Evolutionary conservation across 2,797 vertebrate genomes (phyloP).

Genomic region (Acanthopagrus latus): DNA sequence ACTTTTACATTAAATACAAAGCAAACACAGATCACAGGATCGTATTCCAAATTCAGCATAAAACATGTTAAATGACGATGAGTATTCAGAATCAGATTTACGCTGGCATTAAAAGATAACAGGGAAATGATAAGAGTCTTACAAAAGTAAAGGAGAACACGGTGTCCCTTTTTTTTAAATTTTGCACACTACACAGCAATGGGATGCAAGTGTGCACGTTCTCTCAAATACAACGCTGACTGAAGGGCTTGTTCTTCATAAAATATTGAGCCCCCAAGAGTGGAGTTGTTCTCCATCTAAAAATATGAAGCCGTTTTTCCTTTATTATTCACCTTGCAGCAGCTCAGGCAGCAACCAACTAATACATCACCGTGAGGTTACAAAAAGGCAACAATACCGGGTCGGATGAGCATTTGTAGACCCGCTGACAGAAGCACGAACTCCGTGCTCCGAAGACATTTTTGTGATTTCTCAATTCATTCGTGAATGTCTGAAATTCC

Average conservation of each 20-base stretch:
- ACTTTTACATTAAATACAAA: constrained; percentile 26
- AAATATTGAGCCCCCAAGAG: constrained; percentile 70
- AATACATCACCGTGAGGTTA: constrained; percentile 33
- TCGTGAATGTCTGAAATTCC: constrained; percentile 25
- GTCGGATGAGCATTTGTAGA: background rate
- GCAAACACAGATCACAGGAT: constrained; percentile 10
- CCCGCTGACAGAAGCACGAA: background rate
- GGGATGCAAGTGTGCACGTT: constrained; percentile 16
- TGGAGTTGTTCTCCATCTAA: constrained; percentile 48
- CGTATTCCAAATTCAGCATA: constrained; percentile 1
- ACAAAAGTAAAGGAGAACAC: constrained; percentile 14
- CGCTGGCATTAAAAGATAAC: constrained; percentile 2
- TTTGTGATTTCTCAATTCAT: constrained; percentile 4
- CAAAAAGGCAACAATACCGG: background rate
- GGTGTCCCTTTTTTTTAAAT: constrained; percentile 4
- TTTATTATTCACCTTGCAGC: constrained; percentile 50
- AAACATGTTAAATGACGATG: constrained; percentile 2
- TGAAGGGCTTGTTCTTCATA: constrained; percentile 63
- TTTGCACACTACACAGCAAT: constrained; percentile 21
- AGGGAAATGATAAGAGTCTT: constrained; percentile 6
- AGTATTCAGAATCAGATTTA: constrained; percentile 18
- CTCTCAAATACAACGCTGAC: constrained; percentile 50
- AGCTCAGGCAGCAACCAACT: constrained; percentile 32
- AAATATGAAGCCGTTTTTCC: constrained; percentile 53
- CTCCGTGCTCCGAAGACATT: constrained; percentile 2